Percentiles rank a stretch among this genome's conserved stretches.
These are phyloP conservation scores for Oscheius sp. DNA, from an alignment of 2,888 invertebrate species.

Conservation along the genomic window DNA sequence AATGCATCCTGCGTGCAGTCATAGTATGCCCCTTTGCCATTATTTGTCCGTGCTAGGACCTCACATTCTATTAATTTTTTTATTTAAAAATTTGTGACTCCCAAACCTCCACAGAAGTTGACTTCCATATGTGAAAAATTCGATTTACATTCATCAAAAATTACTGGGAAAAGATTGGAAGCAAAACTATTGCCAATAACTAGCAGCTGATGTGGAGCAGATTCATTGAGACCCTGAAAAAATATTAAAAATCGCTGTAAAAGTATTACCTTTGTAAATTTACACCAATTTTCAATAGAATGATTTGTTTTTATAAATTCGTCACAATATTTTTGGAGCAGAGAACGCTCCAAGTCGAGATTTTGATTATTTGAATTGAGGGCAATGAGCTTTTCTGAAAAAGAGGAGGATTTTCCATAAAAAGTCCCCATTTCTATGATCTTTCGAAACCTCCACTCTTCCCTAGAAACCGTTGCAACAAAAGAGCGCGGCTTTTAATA, in stretches of 20 bases:
- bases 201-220: background rate
- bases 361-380: background rate
- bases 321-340: background rate
- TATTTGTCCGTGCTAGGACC: background rate
- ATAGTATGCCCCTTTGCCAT: background rate
- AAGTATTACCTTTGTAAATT: background rate
- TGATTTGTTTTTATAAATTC: background rate
- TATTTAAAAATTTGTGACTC: background rate
- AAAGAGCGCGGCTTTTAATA: no score
- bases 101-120: background rate
- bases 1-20: background rate
- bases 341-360: background rate
- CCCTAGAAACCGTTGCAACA: background rate
- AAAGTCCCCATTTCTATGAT: background rate
- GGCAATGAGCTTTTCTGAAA: background rate
- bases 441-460: background rate
- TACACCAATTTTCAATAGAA: background rate
- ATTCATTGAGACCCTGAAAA: background rate
- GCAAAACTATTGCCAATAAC: slow-evolving; percentile 5
- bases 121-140: background rate
- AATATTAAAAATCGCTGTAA: background rate
- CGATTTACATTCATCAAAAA: background rate
- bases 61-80: background rate
- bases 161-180: background rate
- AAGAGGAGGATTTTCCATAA: no score